phyloP scores from a whole-genome alignment of 2,797 vertebrate species.

The Hydrocynus forskahlii region DNA sequence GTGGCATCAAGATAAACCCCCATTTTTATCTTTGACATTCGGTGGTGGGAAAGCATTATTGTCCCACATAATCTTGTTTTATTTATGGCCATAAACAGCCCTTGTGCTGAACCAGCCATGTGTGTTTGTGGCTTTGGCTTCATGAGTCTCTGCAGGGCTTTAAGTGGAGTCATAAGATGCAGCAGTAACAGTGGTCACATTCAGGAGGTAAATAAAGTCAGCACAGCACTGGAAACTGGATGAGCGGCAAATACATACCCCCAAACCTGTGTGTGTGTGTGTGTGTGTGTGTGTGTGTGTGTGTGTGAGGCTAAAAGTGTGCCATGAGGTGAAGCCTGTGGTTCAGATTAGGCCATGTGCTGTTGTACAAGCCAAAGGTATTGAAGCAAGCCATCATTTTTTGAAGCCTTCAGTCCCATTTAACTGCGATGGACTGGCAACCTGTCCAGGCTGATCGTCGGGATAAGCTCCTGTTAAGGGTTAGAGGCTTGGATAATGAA shows the following conservation, averaged over 20 bases:
- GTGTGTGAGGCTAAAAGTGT: not conserved
- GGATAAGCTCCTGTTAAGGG: no score
- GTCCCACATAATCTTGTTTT: not conserved
- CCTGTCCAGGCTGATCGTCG: no score
- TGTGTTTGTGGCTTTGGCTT: not conserved
- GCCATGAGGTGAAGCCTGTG: not conserved
- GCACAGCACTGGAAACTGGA: not conserved
- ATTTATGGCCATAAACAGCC: not conserved
- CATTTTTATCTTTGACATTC: no score
- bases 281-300: not conserved
- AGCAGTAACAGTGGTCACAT: constrained; percentile 1
- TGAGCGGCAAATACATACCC: not conserved
- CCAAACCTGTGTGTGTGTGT: not conserved
- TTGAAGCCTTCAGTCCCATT: not conserved
- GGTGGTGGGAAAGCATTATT: not conserved
- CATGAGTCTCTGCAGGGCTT: not conserved
- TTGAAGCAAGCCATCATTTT: not conserved
- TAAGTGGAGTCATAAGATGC: constrained; percentile 20
- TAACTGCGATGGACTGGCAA: no score
- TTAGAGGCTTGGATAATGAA: no score
- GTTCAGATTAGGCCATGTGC: constrained; percentile 21
- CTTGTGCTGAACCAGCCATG: not conserved
- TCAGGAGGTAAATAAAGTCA: not conserved
- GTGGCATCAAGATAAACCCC: no score
- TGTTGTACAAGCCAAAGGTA: not conserved